Evolutionary conservation across 2,888 invertebrate species (phyloP).

Genomic region (Himalopsyche tibetana): DNA sequence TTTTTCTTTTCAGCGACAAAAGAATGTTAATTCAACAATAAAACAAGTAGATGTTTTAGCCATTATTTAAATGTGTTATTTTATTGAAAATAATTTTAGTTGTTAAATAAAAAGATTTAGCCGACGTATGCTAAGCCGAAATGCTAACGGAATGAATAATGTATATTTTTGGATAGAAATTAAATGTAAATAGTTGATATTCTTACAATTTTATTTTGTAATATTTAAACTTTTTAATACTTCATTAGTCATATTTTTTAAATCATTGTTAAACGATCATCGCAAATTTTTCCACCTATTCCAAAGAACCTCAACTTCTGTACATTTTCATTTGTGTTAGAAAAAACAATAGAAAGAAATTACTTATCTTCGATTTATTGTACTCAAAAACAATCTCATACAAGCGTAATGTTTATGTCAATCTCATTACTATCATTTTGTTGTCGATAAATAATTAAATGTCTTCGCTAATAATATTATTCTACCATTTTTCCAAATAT

Average conservation of each 20-base stretch:
- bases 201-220: conserved; percentile 39
- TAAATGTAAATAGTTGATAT: conserved; percentile 38
- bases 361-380: conserved; percentile 1
- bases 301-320: conserved; percentile 22
- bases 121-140: conserved; percentile 39
- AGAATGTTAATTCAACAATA: conserved; percentile 47
- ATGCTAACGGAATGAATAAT: conserved; percentile 39
- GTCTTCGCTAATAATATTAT: conserved; percentile 38
- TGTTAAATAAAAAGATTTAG: conserved; percentile 27
- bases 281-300: neutral
- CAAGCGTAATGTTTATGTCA: neutral
- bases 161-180: conserved; percentile 43
- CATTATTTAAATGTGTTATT: conserved; percentile 62
- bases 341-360: conserved; percentile 2
- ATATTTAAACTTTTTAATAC: conserved; percentile 39
- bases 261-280: neutral
- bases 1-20: conserved; percentile 42
- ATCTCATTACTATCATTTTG: neutral
- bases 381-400: neutral
- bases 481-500: conserved; percentile 6
- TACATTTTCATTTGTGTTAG: conserved; percentile 20
- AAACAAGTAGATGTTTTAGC: conserved; percentile 61
- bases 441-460: conserved; percentile 31
- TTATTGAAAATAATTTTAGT: conserved; percentile 51
- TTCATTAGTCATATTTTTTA: conserved; percentile 41